Percentiles rank a stretch among this genome's conserved stretches.
These are phyloP conservation scores for Fringilla coelebs DNA, from an alignment of 2,797 vertebrate species.

Conservation along the genomic window DNA sequence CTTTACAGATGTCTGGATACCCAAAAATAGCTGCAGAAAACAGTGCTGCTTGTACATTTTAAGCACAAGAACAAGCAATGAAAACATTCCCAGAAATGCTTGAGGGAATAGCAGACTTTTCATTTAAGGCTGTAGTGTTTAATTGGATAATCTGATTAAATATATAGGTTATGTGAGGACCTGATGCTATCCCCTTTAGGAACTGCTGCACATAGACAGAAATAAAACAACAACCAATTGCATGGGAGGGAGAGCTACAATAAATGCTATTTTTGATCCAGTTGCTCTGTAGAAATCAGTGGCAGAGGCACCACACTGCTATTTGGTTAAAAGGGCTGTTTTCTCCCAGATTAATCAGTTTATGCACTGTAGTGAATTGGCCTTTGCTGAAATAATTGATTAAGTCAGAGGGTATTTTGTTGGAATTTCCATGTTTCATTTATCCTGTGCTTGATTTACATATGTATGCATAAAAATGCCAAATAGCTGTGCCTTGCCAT, in stretches of 20 bases:
- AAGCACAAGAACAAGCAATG: background rate
- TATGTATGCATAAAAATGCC: accelerated
- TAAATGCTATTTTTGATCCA: background rate
- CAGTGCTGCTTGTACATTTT: background rate
- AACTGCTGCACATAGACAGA: background rate
- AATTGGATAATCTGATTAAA: slow-evolving; percentile 42
- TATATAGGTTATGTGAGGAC: background rate
- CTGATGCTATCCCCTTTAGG: background rate
- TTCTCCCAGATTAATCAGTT: background rate
- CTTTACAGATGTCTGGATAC: background rate
- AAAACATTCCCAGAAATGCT: background rate
- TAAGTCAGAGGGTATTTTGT: background rate
- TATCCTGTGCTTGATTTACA: background rate
- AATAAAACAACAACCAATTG: background rate
- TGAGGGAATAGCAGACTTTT: background rate
- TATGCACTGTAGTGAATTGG: background rate
- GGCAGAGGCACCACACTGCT: background rate
- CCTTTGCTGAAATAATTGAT: background rate
- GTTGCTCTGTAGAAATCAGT: background rate
- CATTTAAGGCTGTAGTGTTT: slow-evolving; percentile 21
- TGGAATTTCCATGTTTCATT: background rate
- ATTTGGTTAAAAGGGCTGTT: slow-evolving; percentile 9
- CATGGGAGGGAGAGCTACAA: background rate
- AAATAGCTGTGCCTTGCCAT: accelerated
- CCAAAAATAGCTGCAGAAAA: background rate